Base-by-base conservation (phyloP, 2,113 vertebrate species). In the Sardina pilchardus region DNA sequence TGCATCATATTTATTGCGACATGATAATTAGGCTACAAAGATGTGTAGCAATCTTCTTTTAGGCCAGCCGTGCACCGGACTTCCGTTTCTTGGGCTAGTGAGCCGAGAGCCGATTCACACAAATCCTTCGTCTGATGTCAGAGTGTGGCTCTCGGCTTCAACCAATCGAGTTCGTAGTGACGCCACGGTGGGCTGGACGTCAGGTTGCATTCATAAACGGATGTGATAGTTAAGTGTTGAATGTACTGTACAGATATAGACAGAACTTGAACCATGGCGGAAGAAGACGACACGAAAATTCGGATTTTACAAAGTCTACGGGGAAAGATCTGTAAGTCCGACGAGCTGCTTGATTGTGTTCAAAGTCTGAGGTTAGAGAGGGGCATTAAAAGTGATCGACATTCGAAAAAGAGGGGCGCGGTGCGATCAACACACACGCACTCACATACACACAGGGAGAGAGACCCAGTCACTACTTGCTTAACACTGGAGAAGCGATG, bases 281-380 rank as follows among this genome's bases (percentile, higher is more conserved):
- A 96, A 92, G 94, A 96, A 85, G 94, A 95, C 89, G 95, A 95
- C 90, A 92, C 88, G 85, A 94, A 89, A 91, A 94, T 96, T 90
- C 95, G 96, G 90, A 93, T 96, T 90, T 92, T 97, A 92, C 96
- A 97, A 93, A 96, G 95, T 84, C 94, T 97, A 87, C 93, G 96
- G 88, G 96, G 96, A 7, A 97, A 97, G 93, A 97, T 97, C 89
- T 97, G 96, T 97, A 94, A 97, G 96, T 96, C 82, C 86, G 43
- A 84, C 44, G 21, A 34, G 78, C 17, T 67, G 16, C 21, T 83
- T 85, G 71, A 42, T 75, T 75, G 30, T 17, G 10, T 75, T 75
- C 67, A 75, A 34, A 75, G 30, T 16, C 67, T 75, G 10, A 75
- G 67, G 24, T 42, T 83, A 26, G 53, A 50, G 26, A 63, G 34